Percentiles rank a stretch among this genome's conserved stretches.
Evolutionary conservation across 2,888 invertebrate species (phyloP).

Genomic region (Cremastinae sp.): DNA sequence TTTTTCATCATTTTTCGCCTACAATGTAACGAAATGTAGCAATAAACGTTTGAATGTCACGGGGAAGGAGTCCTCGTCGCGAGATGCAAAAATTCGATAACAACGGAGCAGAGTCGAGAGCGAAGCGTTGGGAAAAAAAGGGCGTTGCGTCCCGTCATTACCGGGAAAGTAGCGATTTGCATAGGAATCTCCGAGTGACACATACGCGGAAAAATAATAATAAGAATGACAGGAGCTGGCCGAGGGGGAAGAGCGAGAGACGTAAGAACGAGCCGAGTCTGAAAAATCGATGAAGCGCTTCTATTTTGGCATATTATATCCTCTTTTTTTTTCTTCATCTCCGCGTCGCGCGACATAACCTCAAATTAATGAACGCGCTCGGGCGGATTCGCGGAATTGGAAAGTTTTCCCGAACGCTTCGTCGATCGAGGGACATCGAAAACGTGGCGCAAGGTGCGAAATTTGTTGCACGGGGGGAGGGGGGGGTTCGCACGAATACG

Average conservation of each 20-base stretch:
- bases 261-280: conserved; percentile 18
- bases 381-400: too few species aligned
- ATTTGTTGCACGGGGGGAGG: too few species aligned
- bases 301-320: conserved; percentile 37
- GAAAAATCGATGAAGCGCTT: conserved; percentile 56
- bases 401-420: neutral
- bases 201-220: conserved; percentile 8
- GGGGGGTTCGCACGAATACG: too few species aligned
- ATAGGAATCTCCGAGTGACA: conserved; percentile 21
- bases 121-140: conserved; percentile 30
- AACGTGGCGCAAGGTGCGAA: too few species aligned
- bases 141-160: conserved; percentile 43
- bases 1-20: neutral
- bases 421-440: neutral
- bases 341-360: neutral
- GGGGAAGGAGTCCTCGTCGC: neutral
- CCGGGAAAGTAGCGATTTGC: conserved; percentile 28
- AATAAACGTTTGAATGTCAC: neutral
- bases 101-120: conserved; percentile 2
- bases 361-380: neutral
- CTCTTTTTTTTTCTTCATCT: conserved; percentile 17
- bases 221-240: neutral
- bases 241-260: conserved; percentile 3
- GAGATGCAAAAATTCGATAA: neutral
- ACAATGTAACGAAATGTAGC: neutral